Evolutionary conservation across 2,113 vertebrate genomes (phyloP), one percentile per base, ranked within the genome.

Genomic region (Otocyon megalotis): DNA sequence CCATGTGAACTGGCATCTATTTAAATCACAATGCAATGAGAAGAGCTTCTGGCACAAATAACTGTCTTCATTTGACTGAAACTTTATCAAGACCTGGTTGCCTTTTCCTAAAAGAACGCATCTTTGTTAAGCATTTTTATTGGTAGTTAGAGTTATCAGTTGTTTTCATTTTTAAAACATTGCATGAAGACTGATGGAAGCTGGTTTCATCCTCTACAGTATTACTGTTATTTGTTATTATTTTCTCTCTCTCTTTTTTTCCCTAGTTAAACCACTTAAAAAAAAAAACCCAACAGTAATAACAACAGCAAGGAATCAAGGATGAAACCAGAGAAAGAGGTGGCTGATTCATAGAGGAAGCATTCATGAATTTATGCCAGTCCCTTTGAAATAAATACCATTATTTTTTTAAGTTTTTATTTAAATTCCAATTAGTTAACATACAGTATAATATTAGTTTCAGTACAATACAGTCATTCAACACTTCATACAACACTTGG

Each of bases 121-220:
- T 53, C 5, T 92, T 30, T 8, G 12, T 81, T 72, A 95, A 60
- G 30, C 19, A 71, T 62, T 63, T 96, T 71, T 30, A 58, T 69
- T 22, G 90, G 4, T 69, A 48, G 12, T 8, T 84, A 63, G 37
- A 69, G 22, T 69, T 48, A 58, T 14, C 11, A 30, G 2, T 56
- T 82, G 12, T 88, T 96, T 93, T 88, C 26, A 67, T 84, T 76
- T 84, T 88, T 90, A 81, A 71, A 76, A 67, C 10, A 76, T 90
- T 37, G 9, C n/a, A 30, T n/a, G 7, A 54, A 84, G 1, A 90
- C 50, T 94, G 48, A 22, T 2, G 76, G 72, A 86, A 85, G 5
- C 0, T 56, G 30, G 7, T 79, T 93, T 37, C 17, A 35, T 4
- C 58, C 53, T 32, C 19, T 9, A 92, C 6, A 35, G 48, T 76